These are phyloP conservation scores for Elephas maximus DNA, from an alignment of 2,113 vertebrate genomes.

Conservation along the genomic window DNA sequence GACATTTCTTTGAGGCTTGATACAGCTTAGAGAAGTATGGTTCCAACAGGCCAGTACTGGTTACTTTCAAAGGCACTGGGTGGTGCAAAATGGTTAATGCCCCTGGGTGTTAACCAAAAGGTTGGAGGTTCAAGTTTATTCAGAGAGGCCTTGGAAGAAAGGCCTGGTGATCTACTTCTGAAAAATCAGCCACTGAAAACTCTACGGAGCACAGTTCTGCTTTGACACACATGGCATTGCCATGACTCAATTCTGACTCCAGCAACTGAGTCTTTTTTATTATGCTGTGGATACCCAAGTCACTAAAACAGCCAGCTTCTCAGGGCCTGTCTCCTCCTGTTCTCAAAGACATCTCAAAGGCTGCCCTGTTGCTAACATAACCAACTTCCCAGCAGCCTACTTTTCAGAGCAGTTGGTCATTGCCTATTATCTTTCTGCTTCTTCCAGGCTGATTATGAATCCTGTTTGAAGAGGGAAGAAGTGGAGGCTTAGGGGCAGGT, in stretches of 20 bases:
- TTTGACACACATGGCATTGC: not conserved
- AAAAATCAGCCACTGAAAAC: not conserved
- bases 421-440: not conserved
- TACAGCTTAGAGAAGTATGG: not conserved
- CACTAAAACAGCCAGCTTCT: not conserved
- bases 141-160: not conserved
- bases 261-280: too few species aligned
- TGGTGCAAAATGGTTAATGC: not conserved
- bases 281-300: not conserved
- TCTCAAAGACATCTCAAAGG: not conserved
- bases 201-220: not conserved
- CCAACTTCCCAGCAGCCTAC: not conserved
- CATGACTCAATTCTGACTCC: not conserved
- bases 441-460: slow-evolving; percentile 55
- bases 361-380: not conserved
- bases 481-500: slow-evolving; percentile 61
- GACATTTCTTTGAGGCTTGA: not conserved
- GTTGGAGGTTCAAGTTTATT: not conserved
- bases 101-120: not conserved
- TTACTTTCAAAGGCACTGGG: not conserved
- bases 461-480: slow-evolving; percentile 32
- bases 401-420: not conserved
- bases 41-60: not conserved
- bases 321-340: not conserved
- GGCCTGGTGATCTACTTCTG: not conserved